Base-by-base conservation (phyloP, 2,797 vertebrate species). In the Poeciliopsis presidionis region DNA sequence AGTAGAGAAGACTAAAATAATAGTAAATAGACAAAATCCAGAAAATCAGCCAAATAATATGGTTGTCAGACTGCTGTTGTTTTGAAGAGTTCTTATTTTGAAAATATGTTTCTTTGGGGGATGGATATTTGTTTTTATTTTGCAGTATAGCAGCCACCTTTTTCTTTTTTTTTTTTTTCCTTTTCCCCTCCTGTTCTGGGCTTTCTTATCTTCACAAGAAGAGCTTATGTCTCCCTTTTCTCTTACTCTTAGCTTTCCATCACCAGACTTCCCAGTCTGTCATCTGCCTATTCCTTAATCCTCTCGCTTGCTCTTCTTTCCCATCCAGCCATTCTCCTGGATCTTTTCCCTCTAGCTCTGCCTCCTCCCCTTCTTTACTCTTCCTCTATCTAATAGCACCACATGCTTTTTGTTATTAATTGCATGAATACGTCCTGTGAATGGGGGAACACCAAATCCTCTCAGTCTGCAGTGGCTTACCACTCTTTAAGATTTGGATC, bases 331-430 rank as follows among this genome's bases (percentile, higher is more conserved):
- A 77, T 87, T 81, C 84, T 87, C 80, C 72, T 39, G 7, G 73
- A 82, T 72, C 74, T 76, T 76, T 76, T 84, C 83, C 80, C 80
- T 79, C 74, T 39, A 73, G 39, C 75, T 83, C 78, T 70, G 72
- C 73, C 76, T 77, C 73, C 78, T 85, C 71, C 47, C 63, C 73
- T 69, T 78, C 63, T 69, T 73, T 85, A 79, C 82, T 83, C 84
- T 71, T 86, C 84, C 79, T 76, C 87, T 92, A 90, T 95, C 94
- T 93, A 95, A 95, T 94, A 92, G 90, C 92, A 91, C 89, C 92
- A 91, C 88, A 90, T 88, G 92, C 89, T 91, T 94, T 94, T 93
- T 93, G 93, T 95, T 92, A 95, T 95, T 95, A 96, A 95, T 95
- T 95, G 94, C 93, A 92, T 93, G 95, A 95, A 94, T 94, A 94